These are phyloP conservation scores for Sander vitreus DNA, from an alignment of 2,113 vertebrate species.

Conservation along the genomic window DNA sequence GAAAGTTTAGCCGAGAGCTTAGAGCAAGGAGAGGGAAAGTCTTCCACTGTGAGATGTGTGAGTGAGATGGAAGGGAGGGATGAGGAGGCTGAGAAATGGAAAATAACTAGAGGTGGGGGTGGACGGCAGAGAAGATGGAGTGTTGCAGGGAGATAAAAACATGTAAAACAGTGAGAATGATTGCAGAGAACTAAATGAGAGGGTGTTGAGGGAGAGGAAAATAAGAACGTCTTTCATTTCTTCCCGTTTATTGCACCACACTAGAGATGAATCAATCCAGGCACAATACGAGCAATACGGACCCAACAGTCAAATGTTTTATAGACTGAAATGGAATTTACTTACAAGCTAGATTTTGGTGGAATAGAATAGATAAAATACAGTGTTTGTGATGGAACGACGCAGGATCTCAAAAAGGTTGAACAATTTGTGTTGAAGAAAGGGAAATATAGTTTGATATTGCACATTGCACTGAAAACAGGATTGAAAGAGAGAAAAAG, in stretches of 20 bases:
- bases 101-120: conserved; percentile 15
- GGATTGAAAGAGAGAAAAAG: not conserved
- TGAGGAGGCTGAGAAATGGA: conserved; percentile 33
- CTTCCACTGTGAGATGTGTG: conserved; percentile 6
- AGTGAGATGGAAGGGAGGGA: conserved; percentile 7
- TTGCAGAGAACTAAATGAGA: conserved; percentile 33
- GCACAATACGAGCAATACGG: not conserved
- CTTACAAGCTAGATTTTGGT: not conserved
- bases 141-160: not conserved
- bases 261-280: not conserved
- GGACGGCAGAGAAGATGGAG: conserved; percentile 24
- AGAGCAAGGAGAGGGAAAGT: not conserved
- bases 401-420: not conserved
- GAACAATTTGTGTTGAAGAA: not conserved
- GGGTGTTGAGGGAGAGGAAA: conserved; percentile 11
- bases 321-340: not conserved
- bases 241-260: not conserved
- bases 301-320: not conserved
- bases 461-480: not conserved
- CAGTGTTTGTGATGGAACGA: not conserved
- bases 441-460: not conserved
- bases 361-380: not conserved
- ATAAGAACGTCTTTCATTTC: conserved; percentile 5
- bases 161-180: conserved; percentile 15
- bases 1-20: conserved; percentile 46